A percentile compares a stretch with the other conserved stretches of the same genome.
phyloP scores from a whole-genome alignment of 2,113 vertebrate species.

The Onychostoma macrolepis region DNA sequence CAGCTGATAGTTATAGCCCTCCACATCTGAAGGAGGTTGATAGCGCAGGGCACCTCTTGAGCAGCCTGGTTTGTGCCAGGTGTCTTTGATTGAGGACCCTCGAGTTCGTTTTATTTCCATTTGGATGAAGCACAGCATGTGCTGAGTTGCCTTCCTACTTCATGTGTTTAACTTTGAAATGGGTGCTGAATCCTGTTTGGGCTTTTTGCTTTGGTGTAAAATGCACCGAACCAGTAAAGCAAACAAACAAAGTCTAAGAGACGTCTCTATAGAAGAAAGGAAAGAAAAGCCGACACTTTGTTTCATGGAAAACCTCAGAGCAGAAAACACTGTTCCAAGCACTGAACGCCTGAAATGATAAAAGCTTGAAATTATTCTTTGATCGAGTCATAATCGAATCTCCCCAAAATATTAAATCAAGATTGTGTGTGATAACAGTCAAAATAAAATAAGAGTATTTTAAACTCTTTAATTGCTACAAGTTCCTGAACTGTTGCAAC shows the following conservation, averaged over 20 bases:
- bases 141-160: not conserved
- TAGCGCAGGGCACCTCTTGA: constrained; percentile 37
- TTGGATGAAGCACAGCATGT: constrained; percentile 17
- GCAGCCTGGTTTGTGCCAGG: constrained; percentile 31
- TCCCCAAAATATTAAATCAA: constrained; percentile 14
- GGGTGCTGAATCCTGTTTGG: constrained; percentile 5
- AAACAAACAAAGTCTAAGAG: constrained; percentile 28
- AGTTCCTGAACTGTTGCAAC: constrained; percentile 13
- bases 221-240: constrained; percentile 22
- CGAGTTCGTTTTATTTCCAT: constrained; percentile 27
- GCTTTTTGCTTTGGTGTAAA: constrained; percentile 39
- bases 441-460: not conserved
- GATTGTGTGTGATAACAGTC: constrained; percentile 13
- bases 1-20: constrained; percentile 62
- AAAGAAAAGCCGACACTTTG: not conserved
- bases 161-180: constrained; percentile 19
- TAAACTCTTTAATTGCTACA: not conserved
- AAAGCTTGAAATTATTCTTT: not conserved
- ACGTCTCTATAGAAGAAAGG: not conserved
- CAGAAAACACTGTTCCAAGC: constrained; percentile 17
- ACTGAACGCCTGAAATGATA: not conserved
- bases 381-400: constrained; percentile 7
- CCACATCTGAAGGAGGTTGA: constrained; percentile 62
- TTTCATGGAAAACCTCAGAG: constrained; percentile 19
- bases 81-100: constrained; percentile 41